Base-by-base conservation (phyloP, 2,797 vertebrate genomes). In the Eulemur coronatus region DNA sequence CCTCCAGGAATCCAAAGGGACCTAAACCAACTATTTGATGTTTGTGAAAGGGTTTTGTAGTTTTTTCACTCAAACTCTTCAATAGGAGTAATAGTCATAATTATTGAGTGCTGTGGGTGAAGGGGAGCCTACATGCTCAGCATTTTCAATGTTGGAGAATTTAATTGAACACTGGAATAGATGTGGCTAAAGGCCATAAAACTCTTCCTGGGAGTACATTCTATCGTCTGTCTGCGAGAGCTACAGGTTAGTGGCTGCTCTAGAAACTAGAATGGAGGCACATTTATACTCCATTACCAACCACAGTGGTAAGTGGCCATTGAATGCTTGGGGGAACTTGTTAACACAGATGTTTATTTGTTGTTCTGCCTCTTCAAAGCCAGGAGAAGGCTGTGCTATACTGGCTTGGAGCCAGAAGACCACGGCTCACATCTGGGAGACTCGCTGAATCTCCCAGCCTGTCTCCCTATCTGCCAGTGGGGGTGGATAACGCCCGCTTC, bases 291-390 rank as follows among this genome's bases (percentile, higher is more conserved):
- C 17, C 38, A 20, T 84, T 48, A 28, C 24, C 28, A 75, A 4
- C 55, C 1, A 0, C 46, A 67, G 52, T 35, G 46, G 57, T 46
- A 55, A 61, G 59, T 22, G 78, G 46, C n/a, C 63, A 24, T 22
- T 41, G 67, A 72, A 50, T 35, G 57, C 80, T 33, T 38, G 18
- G 50, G 33, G 65, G 63, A 80, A 22, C 67, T 69, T 92, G 73
- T 76, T 87, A 76, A 76, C 52, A 33, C 0, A 1, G 26, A 26
- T 69, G 1, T n/a, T 1, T 48, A 26, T 38, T 28, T 52, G 26
- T 18, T 20, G 5, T 28, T 63, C 79, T 59, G 59, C 59, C 35
- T 93, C 93, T 94, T 94, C 78, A 89, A 96, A 88, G 57, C 43
- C 82, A 72, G 35, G 10, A 76, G 48, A 76, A 87, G 59, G 52